A percentile compares a stretch with the other conserved stretches of the same genome.
phyloP scores from a whole-genome alignment of 2,888 invertebrate species.

The Andricus quercusramuli region DNA sequence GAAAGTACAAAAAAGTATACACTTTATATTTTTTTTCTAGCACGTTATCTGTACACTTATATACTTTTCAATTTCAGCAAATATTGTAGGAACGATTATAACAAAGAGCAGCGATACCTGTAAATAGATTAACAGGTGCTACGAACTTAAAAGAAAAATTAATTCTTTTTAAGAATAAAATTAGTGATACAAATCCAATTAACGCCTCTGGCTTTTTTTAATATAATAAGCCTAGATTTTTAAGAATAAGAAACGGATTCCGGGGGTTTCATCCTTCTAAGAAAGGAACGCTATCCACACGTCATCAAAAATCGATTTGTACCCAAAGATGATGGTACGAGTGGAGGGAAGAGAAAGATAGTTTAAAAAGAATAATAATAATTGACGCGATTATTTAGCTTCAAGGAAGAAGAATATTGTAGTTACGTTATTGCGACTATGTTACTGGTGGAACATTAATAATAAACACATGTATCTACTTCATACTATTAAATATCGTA shows the following conservation, averaged over 20 bases:
- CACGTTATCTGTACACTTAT: no score
- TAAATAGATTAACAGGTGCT: not conserved
- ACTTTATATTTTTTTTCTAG: no score
- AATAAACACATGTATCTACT: not conserved
- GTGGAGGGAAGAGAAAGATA: not conserved
- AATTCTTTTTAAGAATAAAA: not conserved
- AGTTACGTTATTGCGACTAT: slow-evolving; percentile 1
- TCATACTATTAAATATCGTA: not conserved
- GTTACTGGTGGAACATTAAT: not conserved
- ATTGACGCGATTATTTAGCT: slow-evolving; percentile 23
- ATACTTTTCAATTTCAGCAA: no score
- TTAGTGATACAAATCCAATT: not conserved
- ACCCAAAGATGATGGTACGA: not conserved
- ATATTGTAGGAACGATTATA: no score
- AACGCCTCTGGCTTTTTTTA: not conserved
- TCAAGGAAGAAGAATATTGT: not conserved
- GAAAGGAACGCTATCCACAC: not conserved
- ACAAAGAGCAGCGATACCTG: not conserved
- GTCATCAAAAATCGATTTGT: slow-evolving; percentile 1
- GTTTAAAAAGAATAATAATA: not conserved
- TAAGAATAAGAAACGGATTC: not conserved
- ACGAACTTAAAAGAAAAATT: no score
- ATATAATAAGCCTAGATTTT: not conserved
- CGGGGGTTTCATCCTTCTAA: not conserved
- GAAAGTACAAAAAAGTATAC: no score